phyloP scores from a whole-genome alignment of 2,797 vertebrate genomes.

The Sylvia borin region DNA sequence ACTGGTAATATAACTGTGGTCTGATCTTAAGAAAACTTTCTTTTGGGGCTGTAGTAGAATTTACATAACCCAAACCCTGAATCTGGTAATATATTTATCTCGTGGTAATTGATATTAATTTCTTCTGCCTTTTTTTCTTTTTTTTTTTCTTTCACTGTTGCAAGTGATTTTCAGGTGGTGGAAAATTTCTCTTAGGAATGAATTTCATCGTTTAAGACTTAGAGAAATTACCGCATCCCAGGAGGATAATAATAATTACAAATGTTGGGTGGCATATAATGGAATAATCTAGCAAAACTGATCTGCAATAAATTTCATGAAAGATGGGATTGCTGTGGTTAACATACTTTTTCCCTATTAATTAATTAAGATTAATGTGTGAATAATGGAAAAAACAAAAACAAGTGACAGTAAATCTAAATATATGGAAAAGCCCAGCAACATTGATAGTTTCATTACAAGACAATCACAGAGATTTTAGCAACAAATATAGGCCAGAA shows the following conservation, averaged over 20 bases:
- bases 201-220: conserved; percentile 56
- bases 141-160: not conserved
- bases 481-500: not conserved
- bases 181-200: conserved; percentile 71
- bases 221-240: conserved; percentile 67
- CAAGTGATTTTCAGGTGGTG: conserved; percentile 74
- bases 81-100: not conserved
- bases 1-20: not conserved
- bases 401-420: not conserved
- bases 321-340: not conserved
- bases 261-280: not conserved
- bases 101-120: not conserved
- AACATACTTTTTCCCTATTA: not conserved
- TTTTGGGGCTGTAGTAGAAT: not conserved
- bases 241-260: not conserved
- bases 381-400: not conserved
- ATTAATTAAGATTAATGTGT: not conserved
- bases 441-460: not conserved
- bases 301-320: not conserved
- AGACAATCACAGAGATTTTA: not conserved
- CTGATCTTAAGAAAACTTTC: not conserved
- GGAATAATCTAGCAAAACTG: not conserved
- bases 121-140: not conserved
- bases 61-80: not conserved
- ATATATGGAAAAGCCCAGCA: not conserved